Percentiles rank a stretch among this genome's conserved stretches.
Evolutionary conservation across 1,140 invertebrate genomes (phyloP).

Genomic region (Anastatus disparis): DNA sequence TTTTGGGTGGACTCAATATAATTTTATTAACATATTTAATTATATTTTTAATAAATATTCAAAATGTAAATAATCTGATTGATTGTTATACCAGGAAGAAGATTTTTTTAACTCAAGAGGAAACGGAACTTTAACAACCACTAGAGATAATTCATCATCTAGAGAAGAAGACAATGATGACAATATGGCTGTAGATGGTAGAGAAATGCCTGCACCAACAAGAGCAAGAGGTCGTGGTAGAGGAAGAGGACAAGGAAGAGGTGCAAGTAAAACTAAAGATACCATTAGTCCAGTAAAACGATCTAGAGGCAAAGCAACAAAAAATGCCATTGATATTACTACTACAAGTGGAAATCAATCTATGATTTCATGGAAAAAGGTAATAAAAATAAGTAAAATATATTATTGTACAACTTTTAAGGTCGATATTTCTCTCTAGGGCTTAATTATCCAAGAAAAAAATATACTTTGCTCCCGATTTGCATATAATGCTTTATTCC

Average conservation of each 20-base stretch:
- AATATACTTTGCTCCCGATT: too few species aligned
- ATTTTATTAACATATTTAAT: too few species aligned
- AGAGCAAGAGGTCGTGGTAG: slow-evolving; percentile 45
- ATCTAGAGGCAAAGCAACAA: slow-evolving; percentile 4
- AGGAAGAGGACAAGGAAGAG: slow-evolving; percentile 32
- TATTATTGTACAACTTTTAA: too few species aligned
- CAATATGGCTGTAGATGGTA: slow-evolving; percentile 16
- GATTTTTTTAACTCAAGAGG: slow-evolving; percentile 38
- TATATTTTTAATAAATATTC: too few species aligned
- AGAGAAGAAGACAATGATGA: neutral
- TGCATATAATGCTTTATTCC: too few species aligned
- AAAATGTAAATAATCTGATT: neutral
- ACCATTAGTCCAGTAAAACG: neutral
- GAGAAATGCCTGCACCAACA: slow-evolving; percentile 18
- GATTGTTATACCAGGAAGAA: slow-evolving; percentile 16
- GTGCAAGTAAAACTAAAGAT: slow-evolving; percentile 4
- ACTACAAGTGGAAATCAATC: neutral
- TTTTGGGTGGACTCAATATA: too few species aligned
- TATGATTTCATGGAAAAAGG: neutral
- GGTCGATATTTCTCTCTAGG: too few species aligned
- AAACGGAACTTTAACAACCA: slow-evolving; percentile 5
- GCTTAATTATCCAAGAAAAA: too few species aligned
- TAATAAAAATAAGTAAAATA: too few species aligned
- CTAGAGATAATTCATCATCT: slow-evolving; percentile 1
- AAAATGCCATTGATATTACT: slow-evolving; percentile 11